Percentiles rank a stretch among this genome's conserved stretches.
Conservation (phyloP, 1,140 invertebrate genomes). For the Lasioglossum baleicum region DNA sequence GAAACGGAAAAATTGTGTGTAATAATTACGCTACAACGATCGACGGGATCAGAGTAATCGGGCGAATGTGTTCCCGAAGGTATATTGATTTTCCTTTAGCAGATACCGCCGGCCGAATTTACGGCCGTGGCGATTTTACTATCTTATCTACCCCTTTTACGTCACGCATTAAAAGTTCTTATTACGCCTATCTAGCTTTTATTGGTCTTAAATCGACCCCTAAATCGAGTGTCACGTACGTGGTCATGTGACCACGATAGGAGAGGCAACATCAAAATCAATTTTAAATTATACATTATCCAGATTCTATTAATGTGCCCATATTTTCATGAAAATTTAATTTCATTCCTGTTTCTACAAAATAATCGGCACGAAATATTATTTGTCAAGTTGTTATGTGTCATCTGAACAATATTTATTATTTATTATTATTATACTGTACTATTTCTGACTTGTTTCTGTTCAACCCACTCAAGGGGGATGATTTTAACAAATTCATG, state of each 20-base stretch:
- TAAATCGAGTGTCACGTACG: background rate
- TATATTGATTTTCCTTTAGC: slow-evolving; percentile 43
- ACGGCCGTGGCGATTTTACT: slow-evolving; percentile 26
- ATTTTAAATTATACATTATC: background rate
- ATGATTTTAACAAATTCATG: no score
- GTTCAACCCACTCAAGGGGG: no score
- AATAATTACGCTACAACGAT: background rate
- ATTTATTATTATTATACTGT: no score
- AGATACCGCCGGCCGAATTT: slow-evolving; percentile 32
- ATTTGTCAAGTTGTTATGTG: no score
- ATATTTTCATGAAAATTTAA: no score
- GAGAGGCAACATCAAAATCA: background rate
- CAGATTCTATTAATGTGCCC: no score
- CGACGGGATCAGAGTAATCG: background rate
- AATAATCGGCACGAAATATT: no score
- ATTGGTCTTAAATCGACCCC: slow-evolving; percentile 36
- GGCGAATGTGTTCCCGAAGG: background rate
- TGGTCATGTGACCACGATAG: background rate
- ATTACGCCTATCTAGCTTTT: slow-evolving; percentile 41
- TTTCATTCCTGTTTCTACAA: no score
- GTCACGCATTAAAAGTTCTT: slow-evolving; percentile 32
- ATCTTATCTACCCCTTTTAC: slow-evolving; percentile 51
- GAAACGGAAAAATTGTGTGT: no score
- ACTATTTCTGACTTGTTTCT: no score
- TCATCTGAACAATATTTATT: no score